Evolutionary conservation across 2,113 vertebrate genomes (phyloP), one percentile per base, ranked within the genome.

Genomic region (Cololabis saira): DNA sequence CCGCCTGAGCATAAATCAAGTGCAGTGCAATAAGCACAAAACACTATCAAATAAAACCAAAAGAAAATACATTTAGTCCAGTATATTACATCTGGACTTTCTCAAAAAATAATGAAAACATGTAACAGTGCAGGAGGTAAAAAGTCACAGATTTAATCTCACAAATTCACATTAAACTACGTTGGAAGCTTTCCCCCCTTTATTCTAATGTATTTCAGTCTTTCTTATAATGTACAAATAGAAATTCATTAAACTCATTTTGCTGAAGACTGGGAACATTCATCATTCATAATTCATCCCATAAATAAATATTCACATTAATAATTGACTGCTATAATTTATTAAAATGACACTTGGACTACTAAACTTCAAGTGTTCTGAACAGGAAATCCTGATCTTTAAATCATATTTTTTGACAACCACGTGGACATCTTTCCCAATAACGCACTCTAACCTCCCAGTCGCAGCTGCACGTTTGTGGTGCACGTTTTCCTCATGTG

Each of bases 381-480:
- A 74, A 58, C 30, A 71, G 43, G 55, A 78, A 70, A 66, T 61
- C 14, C 8, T 55, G 27, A 61, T 22, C 27, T 57, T 22, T 43
- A 60, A 30, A 61, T 37, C 42, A 54, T 63, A 41, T 16, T 55
- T 44, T 50, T 14, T 11, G n/a, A 42, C 33, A 33, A 61, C 27
- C 9, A 5, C 52, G 19, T 22, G 5, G 16, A 40, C 12, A 3
- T 47, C 37, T 33, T 19, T 47, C 19, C 44, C 14, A 37, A 48
- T 45, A 27, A 49, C 59, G 3, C 22, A 14, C 19, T 63, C 12
- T 18, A 41, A 61, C 22, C 54, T 42, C 19, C 17, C 40, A 15
- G 12, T n/a, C 47, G 24, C 57, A 54, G 43, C n/a, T 53, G 62
- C 51, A 70, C 76, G 74, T 74, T 57, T 60, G 40, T 45, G 62